phyloP scores from a whole-genome alignment of 23 tunicate genomes.

The Trididemnum clinides region DNA sequence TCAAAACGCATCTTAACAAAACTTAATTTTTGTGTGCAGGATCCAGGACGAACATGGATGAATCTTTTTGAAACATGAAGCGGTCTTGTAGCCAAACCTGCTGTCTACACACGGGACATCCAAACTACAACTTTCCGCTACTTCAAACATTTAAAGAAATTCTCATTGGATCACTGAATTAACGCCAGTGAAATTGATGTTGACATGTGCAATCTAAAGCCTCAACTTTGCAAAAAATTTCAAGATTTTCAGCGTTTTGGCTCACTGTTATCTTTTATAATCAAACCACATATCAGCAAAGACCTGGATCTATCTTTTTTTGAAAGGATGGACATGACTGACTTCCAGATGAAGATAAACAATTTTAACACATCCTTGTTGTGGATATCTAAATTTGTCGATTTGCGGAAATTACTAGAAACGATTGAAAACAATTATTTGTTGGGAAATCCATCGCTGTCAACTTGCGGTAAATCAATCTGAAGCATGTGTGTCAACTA shows the following conservation, averaged over 20 bases:
- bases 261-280: slow-evolving; percentile 33
- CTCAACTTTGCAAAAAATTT: slow-evolving; percentile 23
- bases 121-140: too few relatives aligned
- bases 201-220: slow-evolving; percentile 13
- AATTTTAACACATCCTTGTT: slow-evolving; percentile 26
- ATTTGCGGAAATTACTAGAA: too few relatives aligned
- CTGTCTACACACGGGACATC: too few relatives aligned
- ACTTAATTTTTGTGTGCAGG: slow-evolving; percentile 49
- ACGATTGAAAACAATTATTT: slow-evolving; percentile 33
- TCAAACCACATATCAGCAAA: slow-evolving; percentile 46
- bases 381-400: too few relatives aligned
- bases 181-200: slow-evolving; percentile 8
- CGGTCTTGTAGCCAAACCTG: slow-evolving; percentile 47
- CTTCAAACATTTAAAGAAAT: too few relatives aligned
- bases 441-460: slow-evolving; percentile 25
- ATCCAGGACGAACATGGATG: slow-evolving; percentile 31
- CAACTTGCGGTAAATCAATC: too few relatives aligned
- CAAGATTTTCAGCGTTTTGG: too few relatives aligned
- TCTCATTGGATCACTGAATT: too few relatives aligned
- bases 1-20: slow-evolving; percentile 36
- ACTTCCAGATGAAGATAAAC: slow-evolving; percentile 50
- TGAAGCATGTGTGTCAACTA: too few relatives aligned
- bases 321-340: slow-evolving; percentile 54
- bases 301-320: too few relatives aligned
- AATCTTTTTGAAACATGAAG: slow-evolving; percentile 40